phyloP scores from a whole-genome alignment of 1,140 invertebrate species.

The Phthorimaea operculella region DNA sequence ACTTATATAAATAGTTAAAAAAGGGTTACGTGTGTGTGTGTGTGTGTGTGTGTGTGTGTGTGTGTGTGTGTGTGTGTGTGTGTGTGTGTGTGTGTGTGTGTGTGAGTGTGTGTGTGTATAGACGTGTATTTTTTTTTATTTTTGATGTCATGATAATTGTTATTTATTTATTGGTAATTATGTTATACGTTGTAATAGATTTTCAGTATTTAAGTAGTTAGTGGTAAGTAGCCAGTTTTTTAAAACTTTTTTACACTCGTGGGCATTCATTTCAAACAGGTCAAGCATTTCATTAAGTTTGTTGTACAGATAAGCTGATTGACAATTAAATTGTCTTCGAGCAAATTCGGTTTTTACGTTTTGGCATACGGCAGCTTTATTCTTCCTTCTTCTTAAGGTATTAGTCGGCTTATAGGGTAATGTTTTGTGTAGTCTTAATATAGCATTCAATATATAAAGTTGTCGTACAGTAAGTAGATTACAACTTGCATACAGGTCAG shows the following conservation, averaged over 20 bases:
- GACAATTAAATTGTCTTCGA: neutral
- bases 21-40: too few relatives aligned
- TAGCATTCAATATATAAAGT: neutral
- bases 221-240: neutral
- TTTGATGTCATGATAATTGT: neutral
- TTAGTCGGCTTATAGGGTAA: neutral
- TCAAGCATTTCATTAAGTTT: neutral
- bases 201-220: neutral
- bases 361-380: neutral
- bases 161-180: neutral
- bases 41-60: neutral
- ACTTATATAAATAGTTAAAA: too few relatives aligned
- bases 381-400: neutral
- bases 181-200: neutral
- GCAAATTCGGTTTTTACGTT: neutral
- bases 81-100: neutral
- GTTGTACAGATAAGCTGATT: neutral
- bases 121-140: neutral
- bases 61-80: neutral
- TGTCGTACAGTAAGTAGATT: slow-evolving; percentile 6
- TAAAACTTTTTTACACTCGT: neutral
- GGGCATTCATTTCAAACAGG: neutral
- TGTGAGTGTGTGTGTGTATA: neutral
- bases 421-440: neutral
- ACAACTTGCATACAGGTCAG: neutral